These are phyloP conservation scores for Lineus longissimus DNA, from an alignment of 1,140 invertebrate genomes.

Conservation along the genomic window DNA sequence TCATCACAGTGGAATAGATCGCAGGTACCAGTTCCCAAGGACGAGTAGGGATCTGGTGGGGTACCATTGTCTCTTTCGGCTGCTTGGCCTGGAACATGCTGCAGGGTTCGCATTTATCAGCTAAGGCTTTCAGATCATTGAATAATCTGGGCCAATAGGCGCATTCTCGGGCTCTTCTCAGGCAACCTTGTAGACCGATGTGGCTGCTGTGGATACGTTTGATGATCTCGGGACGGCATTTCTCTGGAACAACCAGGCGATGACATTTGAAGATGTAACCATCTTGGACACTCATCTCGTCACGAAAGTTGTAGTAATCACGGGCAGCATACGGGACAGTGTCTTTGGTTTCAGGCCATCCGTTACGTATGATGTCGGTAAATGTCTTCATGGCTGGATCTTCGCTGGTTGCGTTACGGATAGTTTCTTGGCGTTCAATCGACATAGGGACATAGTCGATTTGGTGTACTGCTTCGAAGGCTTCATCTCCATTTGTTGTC, in stretches of 20 bases:
- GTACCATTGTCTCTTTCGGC: conserved; percentile 6
- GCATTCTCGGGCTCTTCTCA: conserved; percentile 17
- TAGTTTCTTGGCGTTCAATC: no score
- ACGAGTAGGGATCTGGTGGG: conserved; percentile 18
- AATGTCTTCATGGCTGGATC: no score
- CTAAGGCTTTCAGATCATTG: conserved; percentile 16
- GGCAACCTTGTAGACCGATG: conserved; percentile 20
- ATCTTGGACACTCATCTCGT: conserved; percentile 6
- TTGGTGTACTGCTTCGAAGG: no score
- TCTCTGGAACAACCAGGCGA: neutral
- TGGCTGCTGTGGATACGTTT: conserved; percentile 12
- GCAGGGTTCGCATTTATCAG: conserved; percentile 20
- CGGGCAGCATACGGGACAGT: no score
- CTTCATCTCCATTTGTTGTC: no score
- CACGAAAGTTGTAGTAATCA: conserved; percentile 9
- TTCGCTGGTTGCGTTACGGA: no score
- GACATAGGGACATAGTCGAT: no score
- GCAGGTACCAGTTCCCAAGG: no score
- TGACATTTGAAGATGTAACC: neutral
- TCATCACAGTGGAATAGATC: no score
- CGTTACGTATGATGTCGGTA: no score
- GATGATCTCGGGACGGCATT: neutral
- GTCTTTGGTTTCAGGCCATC: no score
- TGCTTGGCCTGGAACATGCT: neutral
- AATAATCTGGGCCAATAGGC: conserved; percentile 27